Evolutionary conservation across 2,113 vertebrate genomes (phyloP).

Genomic region (Sinocyclocheilus maitianheensis): DNA sequence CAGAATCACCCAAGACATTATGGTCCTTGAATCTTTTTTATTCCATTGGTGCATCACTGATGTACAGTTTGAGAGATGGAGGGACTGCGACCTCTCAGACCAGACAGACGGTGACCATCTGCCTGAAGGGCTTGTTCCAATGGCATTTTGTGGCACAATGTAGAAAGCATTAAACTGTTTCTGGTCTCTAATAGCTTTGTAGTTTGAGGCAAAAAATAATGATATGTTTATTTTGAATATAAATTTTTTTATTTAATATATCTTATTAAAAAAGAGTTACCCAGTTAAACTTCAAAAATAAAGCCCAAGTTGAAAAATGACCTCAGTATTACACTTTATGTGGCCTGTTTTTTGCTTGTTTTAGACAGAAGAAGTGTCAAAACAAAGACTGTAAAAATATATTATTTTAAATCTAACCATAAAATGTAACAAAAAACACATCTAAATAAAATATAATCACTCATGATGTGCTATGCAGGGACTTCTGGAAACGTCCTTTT

Average conservation of each 20-base stretch:
- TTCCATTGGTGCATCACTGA: not conserved
- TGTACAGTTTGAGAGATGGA: not conserved
- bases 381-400: not conserved
- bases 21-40: not conserved
- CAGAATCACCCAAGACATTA: not conserved
- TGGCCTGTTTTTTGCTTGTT: not conserved
- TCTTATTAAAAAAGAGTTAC: not conserved
- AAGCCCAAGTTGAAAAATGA: not conserved
- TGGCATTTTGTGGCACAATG: not conserved
- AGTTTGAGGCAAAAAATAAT: not conserved
- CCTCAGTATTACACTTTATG: not conserved
- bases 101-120: conserved; percentile 2
- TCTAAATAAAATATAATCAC: too few species aligned
- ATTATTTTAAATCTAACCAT: not conserved
- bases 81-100: not conserved
- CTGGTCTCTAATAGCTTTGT: not conserved
- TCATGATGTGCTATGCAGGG: too few species aligned
- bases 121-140: not conserved
- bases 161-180: not conserved
- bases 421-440: not conserved
- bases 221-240: too few species aligned
- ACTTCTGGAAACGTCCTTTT: not conserved
- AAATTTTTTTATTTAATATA: too few species aligned
- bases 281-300: not conserved
- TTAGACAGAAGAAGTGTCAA: not conserved